A percentile compares a stretch with the other conserved stretches of the same genome.
Evolutionary conservation across 2,888 invertebrate species (phyloP).

Genomic region (Drosophila differens): DNA sequence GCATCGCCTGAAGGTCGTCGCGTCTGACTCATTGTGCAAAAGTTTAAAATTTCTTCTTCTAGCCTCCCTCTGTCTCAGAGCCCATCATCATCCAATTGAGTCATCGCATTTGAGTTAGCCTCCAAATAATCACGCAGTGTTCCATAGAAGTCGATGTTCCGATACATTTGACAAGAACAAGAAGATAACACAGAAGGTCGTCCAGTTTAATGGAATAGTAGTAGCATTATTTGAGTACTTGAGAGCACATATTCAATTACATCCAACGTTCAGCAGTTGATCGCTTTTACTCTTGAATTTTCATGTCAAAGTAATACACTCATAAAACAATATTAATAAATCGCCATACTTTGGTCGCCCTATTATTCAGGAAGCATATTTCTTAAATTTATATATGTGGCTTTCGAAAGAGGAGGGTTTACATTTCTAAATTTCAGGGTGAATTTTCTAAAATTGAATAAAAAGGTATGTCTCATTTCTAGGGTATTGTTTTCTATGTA

Average conservation of each 20-base stretch:
- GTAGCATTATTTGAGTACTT: constrained; percentile 20
- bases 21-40: constrained; percentile 57
- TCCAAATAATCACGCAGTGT: constrained; percentile 48
- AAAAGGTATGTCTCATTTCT: too few relatives aligned
- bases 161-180: constrained; percentile 3
- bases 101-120: constrained; percentile 37
- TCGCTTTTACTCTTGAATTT: not conserved
- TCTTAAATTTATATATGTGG: not conserved
- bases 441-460: not conserved
- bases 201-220: not conserved
- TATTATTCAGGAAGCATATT: not conserved
- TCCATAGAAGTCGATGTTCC: constrained; percentile 13
- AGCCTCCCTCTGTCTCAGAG: not conserved
- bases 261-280: not conserved
- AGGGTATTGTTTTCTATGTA: not conserved
- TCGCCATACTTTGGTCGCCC: not conserved
- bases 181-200: constrained; percentile 27
- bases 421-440: not conserved
- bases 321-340: not conserved
- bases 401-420: not conserved
- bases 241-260: constrained; percentile 19
- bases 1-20: constrained; percentile 36
- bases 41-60: constrained; percentile 60
- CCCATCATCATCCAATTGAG: constrained; percentile 18
- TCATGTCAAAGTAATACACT: not conserved